Percentiles rank a stretch among this genome's conserved stretches.
These are phyloP conservation scores for Zele albiditarsus DNA, from an alignment of 2,888 invertebrate genomes.

Conservation along the genomic window DNA sequence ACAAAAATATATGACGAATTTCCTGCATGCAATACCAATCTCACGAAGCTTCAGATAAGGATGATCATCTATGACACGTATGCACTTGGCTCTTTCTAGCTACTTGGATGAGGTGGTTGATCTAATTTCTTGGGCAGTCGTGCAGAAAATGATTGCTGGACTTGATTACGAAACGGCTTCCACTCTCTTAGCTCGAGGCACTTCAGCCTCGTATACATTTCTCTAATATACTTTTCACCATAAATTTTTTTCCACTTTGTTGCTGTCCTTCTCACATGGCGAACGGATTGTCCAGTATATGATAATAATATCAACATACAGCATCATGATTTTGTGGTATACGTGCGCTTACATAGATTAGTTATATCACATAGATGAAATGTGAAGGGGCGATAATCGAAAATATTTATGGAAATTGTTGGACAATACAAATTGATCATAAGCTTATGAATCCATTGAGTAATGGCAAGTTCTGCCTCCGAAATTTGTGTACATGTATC, in stretches of 20 bases:
- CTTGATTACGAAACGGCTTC: constrained; percentile 71
- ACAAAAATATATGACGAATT: constrained; percentile 48
- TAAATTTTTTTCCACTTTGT: constrained; percentile 27
- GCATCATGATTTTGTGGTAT: neutral
- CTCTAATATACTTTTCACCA: constrained; percentile 25
- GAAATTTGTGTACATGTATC: no score
- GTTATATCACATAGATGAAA: no score
- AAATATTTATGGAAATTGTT: no score
- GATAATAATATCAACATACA: neutral
- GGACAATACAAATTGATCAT: no score
- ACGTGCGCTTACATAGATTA: neutral
- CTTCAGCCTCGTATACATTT: constrained; percentile 20
- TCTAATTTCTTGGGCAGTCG: constrained; percentile 73
- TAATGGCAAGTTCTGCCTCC: no score
- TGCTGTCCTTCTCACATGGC: neutral
- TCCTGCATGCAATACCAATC: constrained; percentile 61
- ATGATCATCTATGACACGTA: constrained; percentile 38
- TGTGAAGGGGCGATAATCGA: no score
- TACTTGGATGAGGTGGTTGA: constrained; percentile 70
- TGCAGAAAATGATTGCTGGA: constrained; percentile 71
- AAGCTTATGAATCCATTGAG: no score
- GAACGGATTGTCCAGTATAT: neutral
- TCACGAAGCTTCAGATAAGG: constrained; percentile 2
- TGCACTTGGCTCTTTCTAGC: constrained; percentile 53
- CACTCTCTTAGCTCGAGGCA: constrained; percentile 63